These are phyloP conservation scores for Mola mola DNA, from an alignment of 2,113 vertebrate genomes.

Conservation along the genomic window DNA sequence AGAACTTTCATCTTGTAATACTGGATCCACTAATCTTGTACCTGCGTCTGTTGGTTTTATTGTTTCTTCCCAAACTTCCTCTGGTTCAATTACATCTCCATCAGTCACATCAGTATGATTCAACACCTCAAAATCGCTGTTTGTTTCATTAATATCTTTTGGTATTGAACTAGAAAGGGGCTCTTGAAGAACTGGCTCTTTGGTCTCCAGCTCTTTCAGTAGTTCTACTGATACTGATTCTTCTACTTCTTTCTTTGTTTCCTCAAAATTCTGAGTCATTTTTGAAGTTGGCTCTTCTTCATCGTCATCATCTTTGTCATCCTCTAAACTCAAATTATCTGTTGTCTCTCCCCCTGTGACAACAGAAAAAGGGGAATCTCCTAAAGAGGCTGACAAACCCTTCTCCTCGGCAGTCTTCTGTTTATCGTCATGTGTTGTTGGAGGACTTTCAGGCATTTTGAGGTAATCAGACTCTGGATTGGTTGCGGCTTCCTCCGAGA, in stretches of 20 bases:
- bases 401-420: constrained; percentile 39
- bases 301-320: constrained; percentile 66
- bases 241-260: constrained; percentile 6
- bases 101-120: constrained; percentile 28
- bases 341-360: constrained; percentile 69
- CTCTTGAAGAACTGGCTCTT: constrained; percentile 26
- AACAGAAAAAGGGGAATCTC: constrained; percentile 76
- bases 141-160: constrained; percentile 3
- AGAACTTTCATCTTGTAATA: constrained; percentile 2
- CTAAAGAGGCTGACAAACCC: constrained; percentile 62
- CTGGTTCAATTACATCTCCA: not conserved
- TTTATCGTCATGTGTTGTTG: constrained; percentile 49
- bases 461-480: constrained; percentile 23
- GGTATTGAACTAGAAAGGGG: constrained; percentile 2
- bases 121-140: constrained; percentile 9
- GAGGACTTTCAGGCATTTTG: constrained; percentile 47
- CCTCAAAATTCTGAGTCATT: constrained; percentile 19
- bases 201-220: constrained; percentile 20
- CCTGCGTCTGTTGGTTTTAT: constrained; percentile 13
- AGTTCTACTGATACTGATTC: constrained; percentile 20
- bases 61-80: constrained; percentile 30
- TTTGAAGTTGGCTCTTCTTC: constrained; percentile 37
- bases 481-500: constrained; percentile 38
- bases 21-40: not conserved
- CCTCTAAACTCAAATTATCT: constrained; percentile 46